phyloP scores from a whole-genome alignment of 2,113 vertebrate genomes.

The Cercopithecus mona region DNA sequence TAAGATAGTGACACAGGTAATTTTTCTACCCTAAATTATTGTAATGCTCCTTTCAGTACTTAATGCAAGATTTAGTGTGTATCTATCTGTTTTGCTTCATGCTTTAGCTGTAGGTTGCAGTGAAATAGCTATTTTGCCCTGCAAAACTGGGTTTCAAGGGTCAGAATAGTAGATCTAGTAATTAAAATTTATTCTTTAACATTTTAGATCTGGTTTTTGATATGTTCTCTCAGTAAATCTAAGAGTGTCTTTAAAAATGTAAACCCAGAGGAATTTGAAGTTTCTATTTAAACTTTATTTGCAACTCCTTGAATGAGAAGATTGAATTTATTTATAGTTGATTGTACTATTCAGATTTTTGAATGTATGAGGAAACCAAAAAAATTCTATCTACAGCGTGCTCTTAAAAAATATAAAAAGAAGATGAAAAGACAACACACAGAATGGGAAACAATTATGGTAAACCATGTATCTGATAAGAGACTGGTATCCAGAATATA shows the following conservation, averaged over 20 bases:
- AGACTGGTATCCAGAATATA: neutral
- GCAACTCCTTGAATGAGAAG: conserved; percentile 12
- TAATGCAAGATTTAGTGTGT: neutral
- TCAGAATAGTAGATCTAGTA: neutral
- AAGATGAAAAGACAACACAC: neutral
- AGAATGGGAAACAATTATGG: neutral
- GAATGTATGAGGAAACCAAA: conserved; percentile 46
- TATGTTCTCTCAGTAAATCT: neutral
- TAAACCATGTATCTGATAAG: neutral
- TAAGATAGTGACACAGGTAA: neutral
- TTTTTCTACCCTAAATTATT: neutral
- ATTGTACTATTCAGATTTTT: neutral
- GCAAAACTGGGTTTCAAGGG: neutral
- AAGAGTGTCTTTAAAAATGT: neutral
- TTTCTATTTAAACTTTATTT: conserved; percentile 8
- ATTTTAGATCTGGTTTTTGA: neutral
- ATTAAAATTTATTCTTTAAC: neutral
- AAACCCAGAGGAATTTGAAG: neutral
- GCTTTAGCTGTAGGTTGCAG: neutral
- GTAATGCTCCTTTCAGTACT: neutral
- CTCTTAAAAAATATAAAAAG: neutral
- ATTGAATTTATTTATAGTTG: neutral
- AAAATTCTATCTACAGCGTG: conserved; percentile 52
- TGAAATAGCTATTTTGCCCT: neutral
- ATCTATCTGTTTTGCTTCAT: neutral